Evolutionary conservation across 2,888 invertebrate species (phyloP), one percentile per base, ranked within the genome.

Genomic region (Ptilodon capucinus): DNA sequence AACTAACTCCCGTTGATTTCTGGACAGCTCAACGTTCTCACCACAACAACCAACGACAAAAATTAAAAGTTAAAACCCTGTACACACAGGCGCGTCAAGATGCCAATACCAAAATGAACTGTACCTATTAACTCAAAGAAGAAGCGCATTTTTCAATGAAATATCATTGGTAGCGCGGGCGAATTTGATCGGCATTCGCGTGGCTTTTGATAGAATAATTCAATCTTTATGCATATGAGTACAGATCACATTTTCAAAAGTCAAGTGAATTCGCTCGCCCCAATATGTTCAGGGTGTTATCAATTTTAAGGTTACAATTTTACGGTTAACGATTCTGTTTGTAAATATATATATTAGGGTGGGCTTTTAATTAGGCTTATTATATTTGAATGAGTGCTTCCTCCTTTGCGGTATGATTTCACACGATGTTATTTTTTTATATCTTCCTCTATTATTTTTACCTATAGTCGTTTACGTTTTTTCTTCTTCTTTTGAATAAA

Each of bases 301-400:
- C 7, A 17, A 42, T 16, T 43, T 36, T 16, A 11, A 38, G 44
- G 43, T 40, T 39, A 48, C 63, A 68, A 67, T 68, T 70, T 76
- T 68, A 68, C 63, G 75, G 60, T 43, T 16, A 32, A 57, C 46
- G 54, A 54, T 54, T 73, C 49, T 54, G 45, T 59, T 56, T 32
- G 53, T 60, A 52, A 62, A 61, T 53, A 57, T 43, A 56, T 53
- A 17, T 17, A 21, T 34, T 36, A 38, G 51, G 64, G 46, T 51
- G 55, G 55, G 58, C 14, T 46, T 44, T 47, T 61, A 64, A 60
- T 58, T 57, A 49, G 46, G 54, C 41, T 48, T 38, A 54, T 60
- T 63, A 58, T 60, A 7, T 42, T 44, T 52, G 43, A 40, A 44
- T 41, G 41, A 40, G 40, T 52, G 50, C 43, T 46, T 19, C 35